phyloP scores from a whole-genome alignment of 1,140 invertebrate genomes.

The Oedothorax gibbosus region DNA sequence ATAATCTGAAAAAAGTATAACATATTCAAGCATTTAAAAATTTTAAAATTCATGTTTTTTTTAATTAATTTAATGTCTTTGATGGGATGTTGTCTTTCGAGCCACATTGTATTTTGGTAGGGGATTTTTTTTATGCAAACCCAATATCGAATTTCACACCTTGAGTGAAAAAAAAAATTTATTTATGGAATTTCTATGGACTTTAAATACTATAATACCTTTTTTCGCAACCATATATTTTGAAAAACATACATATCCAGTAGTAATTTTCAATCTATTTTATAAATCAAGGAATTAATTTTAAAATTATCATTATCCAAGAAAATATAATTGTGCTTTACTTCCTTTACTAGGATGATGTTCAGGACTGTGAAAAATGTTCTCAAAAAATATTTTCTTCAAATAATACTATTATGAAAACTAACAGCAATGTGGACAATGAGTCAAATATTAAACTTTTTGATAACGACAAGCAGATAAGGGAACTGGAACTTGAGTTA shows the following conservation, averaged over 20 bases:
- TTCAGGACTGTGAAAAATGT: slow-evolving; percentile 54
- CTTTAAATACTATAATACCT: no score
- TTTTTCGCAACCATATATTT: no score
- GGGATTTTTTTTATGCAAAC: no score
- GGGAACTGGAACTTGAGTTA: slow-evolving; percentile 93
- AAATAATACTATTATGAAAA: slow-evolving; percentile 11
- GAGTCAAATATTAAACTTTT: slow-evolving; percentile 30
- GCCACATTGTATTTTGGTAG: no score
- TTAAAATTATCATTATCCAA: no score
- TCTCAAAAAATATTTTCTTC: slow-evolving; percentile 46
- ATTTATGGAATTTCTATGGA: no score
- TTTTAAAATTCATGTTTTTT: not conserved
- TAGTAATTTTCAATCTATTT: no score
- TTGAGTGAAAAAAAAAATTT: no score
- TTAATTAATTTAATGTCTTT: not conserved
- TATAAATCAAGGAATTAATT: no score
- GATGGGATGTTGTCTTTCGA: no score
- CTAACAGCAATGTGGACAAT: slow-evolving; percentile 34
- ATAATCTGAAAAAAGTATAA: not conserved
- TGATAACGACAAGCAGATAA: slow-evolving; percentile 71
- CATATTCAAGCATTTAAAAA: not conserved
- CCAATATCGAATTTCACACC: no score
- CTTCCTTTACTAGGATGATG: slow-evolving; percentile 3
- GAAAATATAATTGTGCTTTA: not conserved
- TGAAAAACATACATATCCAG: no score